Evolutionary conservation across 2,797 vertebrate species (phyloP), one percentile per base, ranked within the genome.

Genomic region (Hoplostethus mediterraneus): DNA sequence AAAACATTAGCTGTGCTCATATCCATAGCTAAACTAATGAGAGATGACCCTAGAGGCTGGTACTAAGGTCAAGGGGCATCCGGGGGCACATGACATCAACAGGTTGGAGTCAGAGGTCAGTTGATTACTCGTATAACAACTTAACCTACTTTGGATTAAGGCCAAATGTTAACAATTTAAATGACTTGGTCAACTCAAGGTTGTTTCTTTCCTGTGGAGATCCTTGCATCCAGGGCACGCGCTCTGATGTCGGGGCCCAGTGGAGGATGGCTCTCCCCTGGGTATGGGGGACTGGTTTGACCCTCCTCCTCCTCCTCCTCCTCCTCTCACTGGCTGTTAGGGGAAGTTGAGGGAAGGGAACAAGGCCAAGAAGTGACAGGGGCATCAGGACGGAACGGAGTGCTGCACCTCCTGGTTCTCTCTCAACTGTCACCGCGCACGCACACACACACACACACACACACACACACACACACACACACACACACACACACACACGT

Each of bases 301-400:
- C 36, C 40, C 66, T 16, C 53, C 65, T 36, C 67, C 53, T 12
- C 63, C 71, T 45, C 36, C 71, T 59, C 68, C 63, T 67, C 71
- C 75, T 63, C 14, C 13, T 83, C 76, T 72, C 16, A 38, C 76
- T 75, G 80, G 66, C 71, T 83, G 77, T 68, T 72, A 67, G 70
- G 69, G 74, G 72, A 79, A 77, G 75, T 76, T 94, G 91, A 93
- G 82, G 82, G 90, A 94, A 92, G 75, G 88, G 83, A 89, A 94
- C 93, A 94, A 86, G 92, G 79, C 88, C 86, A 87, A 72, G 81
- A 93, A 93, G 93, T 93, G 94, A 95, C 92, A 90, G 91, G 90
- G 86, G 89, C 89, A 88, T 92, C 90, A 89, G 86, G 84, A 92
- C 16, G 92, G 92, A 93, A 93, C 91, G 62, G 59, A 89, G 73